phyloP scores from a whole-genome alignment of 2,888 invertebrate genomes.

The Hypomecis punctinalis region DNA sequence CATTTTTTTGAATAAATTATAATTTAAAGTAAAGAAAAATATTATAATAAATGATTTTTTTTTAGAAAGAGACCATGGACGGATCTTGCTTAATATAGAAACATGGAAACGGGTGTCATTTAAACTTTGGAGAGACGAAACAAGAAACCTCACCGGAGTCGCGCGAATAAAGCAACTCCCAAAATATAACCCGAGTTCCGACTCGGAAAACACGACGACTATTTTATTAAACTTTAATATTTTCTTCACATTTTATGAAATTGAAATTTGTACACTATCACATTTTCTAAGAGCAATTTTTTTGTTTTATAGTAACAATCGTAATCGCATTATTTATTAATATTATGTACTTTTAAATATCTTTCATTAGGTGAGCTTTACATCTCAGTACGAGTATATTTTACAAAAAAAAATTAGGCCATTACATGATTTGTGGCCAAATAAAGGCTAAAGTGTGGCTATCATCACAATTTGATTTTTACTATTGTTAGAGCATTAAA shows the following conservation, averaged over 20 bases:
- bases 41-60: neutral
- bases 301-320: conserved; percentile 2
- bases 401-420: neutral
- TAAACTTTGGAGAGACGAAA: neutral
- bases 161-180: neutral
- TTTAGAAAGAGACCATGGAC: conserved; percentile 64
- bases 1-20: neutral
- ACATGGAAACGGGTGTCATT: conserved; percentile 33
- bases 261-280: conserved; percentile 2
- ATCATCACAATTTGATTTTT: neutral
- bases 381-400: neutral
- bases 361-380: neutral
- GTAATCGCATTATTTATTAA: neutral
- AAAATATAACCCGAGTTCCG: neutral
- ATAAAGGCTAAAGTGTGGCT: neutral
- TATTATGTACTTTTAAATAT: neutral
- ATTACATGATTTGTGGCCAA: neutral
- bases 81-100: conserved; percentile 65
- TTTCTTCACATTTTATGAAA: neutral
- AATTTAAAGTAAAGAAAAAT: neutral
- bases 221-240: neutral
- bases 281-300: neutral
- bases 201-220: neutral
- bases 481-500: neutral
- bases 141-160: neutral